These are phyloP conservation scores for Blastomussa wellsi DNA, from an alignment of 92 coral and sea anemone species.

Conservation along the genomic window DNA sequence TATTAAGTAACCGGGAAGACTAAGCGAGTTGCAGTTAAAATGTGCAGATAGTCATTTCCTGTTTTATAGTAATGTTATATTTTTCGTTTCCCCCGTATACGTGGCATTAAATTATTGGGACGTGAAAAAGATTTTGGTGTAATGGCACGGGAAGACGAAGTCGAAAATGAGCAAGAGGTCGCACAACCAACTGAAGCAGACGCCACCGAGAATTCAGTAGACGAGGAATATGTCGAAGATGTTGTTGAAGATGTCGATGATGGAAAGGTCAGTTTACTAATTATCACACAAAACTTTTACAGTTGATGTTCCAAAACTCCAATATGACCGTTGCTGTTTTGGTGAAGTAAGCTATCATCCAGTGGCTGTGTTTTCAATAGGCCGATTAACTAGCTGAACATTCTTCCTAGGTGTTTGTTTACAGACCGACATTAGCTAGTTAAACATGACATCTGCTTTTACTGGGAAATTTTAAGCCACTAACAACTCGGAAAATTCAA, in stretches of 20 bases:
- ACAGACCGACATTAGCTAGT: too few species aligned
- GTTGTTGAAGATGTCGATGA: slow-evolving; percentile 48
- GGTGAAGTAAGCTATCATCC: neutral
- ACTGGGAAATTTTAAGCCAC: too few species aligned
- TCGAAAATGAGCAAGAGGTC: slow-evolving; percentile 76
- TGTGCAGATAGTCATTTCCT: slow-evolving; percentile 17
- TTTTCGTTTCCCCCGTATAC: slow-evolving; percentile 56
- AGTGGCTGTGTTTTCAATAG: too few species aligned
- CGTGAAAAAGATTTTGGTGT: slow-evolving; percentile 57
- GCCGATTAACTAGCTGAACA: too few species aligned
- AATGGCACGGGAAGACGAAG: slow-evolving; percentile 85
- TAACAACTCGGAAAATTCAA: too few species aligned
- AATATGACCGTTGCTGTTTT: neutral
- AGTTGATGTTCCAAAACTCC: neutral
- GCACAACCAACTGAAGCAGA: slow-evolving; percentile 71
- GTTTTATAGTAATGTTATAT: slow-evolving; percentile 4
- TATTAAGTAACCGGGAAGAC: neutral
- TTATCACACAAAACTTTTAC: neutral
- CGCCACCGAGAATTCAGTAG: slow-evolving; percentile 55
- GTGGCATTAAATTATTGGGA: slow-evolving; percentile 78
- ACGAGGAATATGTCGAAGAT: slow-evolving; percentile 63
- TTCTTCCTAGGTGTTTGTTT: too few species aligned
- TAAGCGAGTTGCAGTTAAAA: neutral
- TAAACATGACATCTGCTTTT: too few species aligned
- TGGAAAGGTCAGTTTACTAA: slow-evolving; percentile 34